A percentile compares a stretch with the other conserved stretches of the same genome.
phyloP scores from a whole-genome alignment of 2,888 invertebrate species.

The Dinocampus coccinellae region DNA sequence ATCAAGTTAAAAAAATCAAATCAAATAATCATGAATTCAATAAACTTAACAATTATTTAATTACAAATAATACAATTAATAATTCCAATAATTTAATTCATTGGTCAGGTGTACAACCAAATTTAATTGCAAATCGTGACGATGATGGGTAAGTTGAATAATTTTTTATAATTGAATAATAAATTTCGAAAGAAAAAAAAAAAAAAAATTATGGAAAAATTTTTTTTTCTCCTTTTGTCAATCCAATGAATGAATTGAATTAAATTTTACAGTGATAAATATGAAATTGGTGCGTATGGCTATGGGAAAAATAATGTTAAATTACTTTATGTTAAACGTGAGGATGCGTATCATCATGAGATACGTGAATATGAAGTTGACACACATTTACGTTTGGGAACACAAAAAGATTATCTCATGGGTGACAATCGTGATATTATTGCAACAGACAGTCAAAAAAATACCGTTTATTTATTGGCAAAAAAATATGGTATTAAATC shows the following conservation, averaged over 20 bases:
- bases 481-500: constrained; percentile 83
- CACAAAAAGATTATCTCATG: constrained; percentile 79
- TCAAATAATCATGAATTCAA: not conserved
- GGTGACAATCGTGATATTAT: constrained; percentile 85
- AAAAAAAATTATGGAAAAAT: not conserved
- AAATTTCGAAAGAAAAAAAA: not conserved
- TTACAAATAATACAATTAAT: not conserved
- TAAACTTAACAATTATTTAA: constrained; percentile 5
- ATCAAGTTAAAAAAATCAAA: constrained; percentile 2
- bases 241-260: not conserved
- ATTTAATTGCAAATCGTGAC: constrained; percentile 50
- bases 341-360: constrained; percentile 75
- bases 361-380: constrained; percentile 83
- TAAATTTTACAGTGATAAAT: constrained; percentile 62
- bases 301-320: constrained; percentile 84
- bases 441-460: constrained; percentile 87
- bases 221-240: not conserved
- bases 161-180: not conserved
- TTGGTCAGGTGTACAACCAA: constrained; percentile 43
- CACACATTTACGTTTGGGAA: constrained; percentile 79
- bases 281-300: constrained; percentile 76
- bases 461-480: constrained; percentile 83
- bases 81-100: constrained; percentile 20
- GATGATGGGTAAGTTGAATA: constrained; percentile 43
- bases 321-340: constrained; percentile 78